These are phyloP conservation scores for Alethe castanea DNA, from an alignment of 2,113 vertebrate genomes.

Conservation along the genomic window DNA sequence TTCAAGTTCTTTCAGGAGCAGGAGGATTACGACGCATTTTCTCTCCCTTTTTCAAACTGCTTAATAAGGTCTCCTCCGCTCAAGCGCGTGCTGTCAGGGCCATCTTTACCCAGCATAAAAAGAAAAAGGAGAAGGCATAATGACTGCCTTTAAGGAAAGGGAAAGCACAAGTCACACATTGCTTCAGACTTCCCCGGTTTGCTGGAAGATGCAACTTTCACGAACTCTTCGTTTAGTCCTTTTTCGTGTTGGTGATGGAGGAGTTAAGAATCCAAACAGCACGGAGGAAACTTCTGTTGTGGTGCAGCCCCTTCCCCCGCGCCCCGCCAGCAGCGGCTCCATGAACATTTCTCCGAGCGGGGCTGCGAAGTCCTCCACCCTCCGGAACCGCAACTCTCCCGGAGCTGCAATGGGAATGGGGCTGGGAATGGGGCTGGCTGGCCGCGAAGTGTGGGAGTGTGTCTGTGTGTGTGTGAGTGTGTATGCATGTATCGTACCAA, in stretches of 20 bases:
- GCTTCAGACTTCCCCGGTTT: not conserved
- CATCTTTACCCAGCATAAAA: not conserved
- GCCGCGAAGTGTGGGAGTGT: not conserved
- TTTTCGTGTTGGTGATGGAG: fast-evolving
- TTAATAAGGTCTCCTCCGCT: not conserved
- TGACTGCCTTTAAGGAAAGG: not conserved
- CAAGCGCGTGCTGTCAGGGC: fast-evolving
- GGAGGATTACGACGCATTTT: fast-evolving
- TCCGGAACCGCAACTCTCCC: not conserved
- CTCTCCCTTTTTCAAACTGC: not conserved
- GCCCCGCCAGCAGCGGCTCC: fast-evolving
- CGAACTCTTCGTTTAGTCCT: fast-evolving
- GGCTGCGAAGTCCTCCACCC: fast-evolving
- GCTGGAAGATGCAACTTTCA: not conserved
- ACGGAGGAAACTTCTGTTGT: not conserved
- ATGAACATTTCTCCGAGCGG: fast-evolving
- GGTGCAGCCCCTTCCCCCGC: not conserved
- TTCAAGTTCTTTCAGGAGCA: not conserved
- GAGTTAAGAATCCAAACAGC: not conserved
- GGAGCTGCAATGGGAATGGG: not conserved
- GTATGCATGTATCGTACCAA: too few relatives aligned
- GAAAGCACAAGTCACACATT: not conserved
- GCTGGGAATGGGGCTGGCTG: not conserved
- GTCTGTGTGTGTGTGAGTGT: too few relatives aligned
- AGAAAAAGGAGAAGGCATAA: not conserved